Evolutionary conservation across 2,888 invertebrate genomes (phyloP), one percentile per base, ranked within the genome.

Genomic region (Epistrophe eligans): DNA sequence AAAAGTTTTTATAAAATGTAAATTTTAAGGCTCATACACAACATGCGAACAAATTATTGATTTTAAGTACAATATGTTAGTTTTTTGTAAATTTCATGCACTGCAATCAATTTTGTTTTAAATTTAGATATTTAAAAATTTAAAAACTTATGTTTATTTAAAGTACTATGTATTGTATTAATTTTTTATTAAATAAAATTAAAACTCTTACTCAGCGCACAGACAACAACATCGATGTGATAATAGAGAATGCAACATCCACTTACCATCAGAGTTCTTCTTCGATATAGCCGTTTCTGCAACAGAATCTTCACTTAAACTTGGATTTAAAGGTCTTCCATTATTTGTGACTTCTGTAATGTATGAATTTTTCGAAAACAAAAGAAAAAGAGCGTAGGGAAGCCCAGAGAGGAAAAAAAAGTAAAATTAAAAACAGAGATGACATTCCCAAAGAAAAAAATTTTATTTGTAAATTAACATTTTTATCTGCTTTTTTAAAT

Each of bases 221-320:
- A 79, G 88, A 84, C 48, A 85, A 88, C 88, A 88, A 89, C 88
- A 89, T 88, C 88, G 84, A 89, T 89, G 89, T 90, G 90, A 84
- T 50, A 19, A 38, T 58, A 91, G 62, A 77, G 52, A 60, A 89
- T 89, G 89, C 24, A 24, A 84, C 89, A 87, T 90, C 70, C 88
- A 94, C 96, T 95, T 95, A 97, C 97, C 97, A 94, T 97, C 97
- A 90, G 96, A 97, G 94, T 95, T 96, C 94, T 95, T 96, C 94
- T 97, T 96, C 93, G 95, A 95, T 93, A 96, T 94, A 91, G 96
- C 95, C 91, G 96, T 96, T 93, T 97, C 97, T 90, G 96, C 95
- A 91, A 97, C 96, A 90, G 96, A 96, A 94, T 97, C 97, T 94
- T 96, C 96, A 94, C 96, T 96, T 94, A 95, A 95, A 93, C 96